These are phyloP conservation scores for Rhynchotus rufescens DNA, from an alignment of 2,797 vertebrate genomes.

Conservation along the genomic window DNA sequence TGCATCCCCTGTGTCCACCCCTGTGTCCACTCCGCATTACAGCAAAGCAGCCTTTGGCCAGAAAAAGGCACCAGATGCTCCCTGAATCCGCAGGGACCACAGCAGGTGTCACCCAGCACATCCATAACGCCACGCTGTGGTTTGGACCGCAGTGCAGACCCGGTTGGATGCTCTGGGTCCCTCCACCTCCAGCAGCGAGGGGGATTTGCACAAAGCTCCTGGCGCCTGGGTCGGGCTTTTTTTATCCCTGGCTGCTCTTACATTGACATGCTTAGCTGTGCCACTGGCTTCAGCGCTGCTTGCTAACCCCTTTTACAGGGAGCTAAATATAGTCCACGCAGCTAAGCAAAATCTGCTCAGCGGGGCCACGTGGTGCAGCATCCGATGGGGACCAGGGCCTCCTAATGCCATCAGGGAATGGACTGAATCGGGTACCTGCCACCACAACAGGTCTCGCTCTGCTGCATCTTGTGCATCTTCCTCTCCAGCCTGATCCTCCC, in stretches of 20 bases:
- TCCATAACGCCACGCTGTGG: no score
- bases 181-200: neutral
- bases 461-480: rapidly evolving
- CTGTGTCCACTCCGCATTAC: no score
- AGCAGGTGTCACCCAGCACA: neutral
- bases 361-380: constrained; percentile 31
- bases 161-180: no score
- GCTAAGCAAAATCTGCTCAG: constrained; percentile 64
- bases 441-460: neutral
- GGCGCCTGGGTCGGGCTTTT: constrained; percentile 30
- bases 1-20: no score
- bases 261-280: constrained; percentile 64
- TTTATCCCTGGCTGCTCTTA: constrained; percentile 68
- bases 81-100: no score
- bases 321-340: constrained; percentile 71
- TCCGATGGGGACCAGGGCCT: neutral
- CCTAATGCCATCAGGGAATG: neutral
- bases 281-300: constrained; percentile 59
- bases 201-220: constrained; percentile 61
- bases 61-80: no score
- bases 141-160: neutral
- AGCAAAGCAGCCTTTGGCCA: neutral
- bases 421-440: rapidly evolving
- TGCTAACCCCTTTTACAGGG: constrained; percentile 68
- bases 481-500: no score